Percentiles rank a stretch among this genome's conserved stretches.
These are phyloP conservation scores for Momotus momota DNA, from an alignment of 2,797 vertebrate genomes.

Conservation along the genomic window DNA sequence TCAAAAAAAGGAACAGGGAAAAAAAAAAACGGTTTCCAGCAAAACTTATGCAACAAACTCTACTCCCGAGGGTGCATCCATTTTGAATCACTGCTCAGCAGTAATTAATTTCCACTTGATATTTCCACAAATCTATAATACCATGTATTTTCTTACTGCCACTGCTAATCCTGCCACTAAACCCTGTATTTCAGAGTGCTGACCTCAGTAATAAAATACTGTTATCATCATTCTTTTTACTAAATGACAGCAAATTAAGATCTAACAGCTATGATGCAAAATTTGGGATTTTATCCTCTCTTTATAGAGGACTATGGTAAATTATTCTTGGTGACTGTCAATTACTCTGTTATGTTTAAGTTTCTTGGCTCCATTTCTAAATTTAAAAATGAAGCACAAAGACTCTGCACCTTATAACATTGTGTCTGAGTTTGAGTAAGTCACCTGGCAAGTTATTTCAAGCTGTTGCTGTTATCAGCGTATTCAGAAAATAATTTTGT, in stretches of 20 bases:
- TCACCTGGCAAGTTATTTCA: background rate
- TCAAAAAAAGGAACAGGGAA: too few relatives aligned
- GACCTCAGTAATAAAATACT: background rate
- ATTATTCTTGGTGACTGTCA: background rate
- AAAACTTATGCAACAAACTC: fast-evolving
- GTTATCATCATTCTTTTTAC: background rate
- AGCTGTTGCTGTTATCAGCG: background rate
- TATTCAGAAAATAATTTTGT: background rate
- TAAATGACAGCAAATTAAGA: background rate
- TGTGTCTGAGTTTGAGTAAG: background rate
- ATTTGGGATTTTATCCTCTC: background rate
- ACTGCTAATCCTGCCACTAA: background rate
- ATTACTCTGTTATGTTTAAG: background rate
- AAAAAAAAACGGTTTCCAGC: fast-evolving
- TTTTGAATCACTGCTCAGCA: background rate
- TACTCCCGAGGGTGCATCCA: background rate
- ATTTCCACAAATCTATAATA: background rate
- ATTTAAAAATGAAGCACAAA: background rate
- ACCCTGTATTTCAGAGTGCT: background rate
- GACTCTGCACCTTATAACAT: background rate
- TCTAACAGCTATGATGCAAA: background rate
- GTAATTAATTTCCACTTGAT: background rate
- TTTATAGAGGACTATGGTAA: background rate
- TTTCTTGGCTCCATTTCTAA: background rate
- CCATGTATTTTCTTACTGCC: background rate